Percentiles rank a stretch among this genome's conserved stretches.
Evolutionary conservation across 2,113 vertebrate species (phyloP).

Genomic region (Fulica atra): DNA sequence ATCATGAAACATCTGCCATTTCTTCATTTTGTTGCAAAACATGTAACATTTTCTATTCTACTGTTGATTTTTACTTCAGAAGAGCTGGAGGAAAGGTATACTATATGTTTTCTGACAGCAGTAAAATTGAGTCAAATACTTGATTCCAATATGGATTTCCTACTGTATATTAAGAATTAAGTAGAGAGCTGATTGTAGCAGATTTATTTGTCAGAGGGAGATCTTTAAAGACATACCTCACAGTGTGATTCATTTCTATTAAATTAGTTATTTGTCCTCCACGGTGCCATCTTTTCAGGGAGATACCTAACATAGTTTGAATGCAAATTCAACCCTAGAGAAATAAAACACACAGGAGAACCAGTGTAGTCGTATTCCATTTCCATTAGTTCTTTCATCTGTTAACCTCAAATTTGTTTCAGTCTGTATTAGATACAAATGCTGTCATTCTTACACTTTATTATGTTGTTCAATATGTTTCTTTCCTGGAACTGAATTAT

Average conservation of each 20-base stretch:
- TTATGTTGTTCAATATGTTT: neutral
- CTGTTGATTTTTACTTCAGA: constrained; percentile 1
- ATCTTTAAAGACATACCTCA: constrained; percentile 28
- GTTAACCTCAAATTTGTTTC: constrained; percentile 25
- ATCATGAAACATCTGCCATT: neutral
- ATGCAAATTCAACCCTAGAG: neutral
- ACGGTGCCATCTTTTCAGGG: neutral
- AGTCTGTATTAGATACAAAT: neutral
- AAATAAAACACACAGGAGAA: neutral
- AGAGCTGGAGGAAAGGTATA: neutral
- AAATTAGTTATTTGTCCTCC: constrained; percentile 38
- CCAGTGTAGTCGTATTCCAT: neutral
- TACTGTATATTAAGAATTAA: constrained; percentile 21
- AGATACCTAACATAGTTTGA: neutral
- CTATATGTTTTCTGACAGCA: neutral
- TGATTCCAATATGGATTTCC: neutral
- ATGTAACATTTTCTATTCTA: neutral
- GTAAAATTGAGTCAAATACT: constrained; percentile 11
- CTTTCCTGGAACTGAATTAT: neutral
- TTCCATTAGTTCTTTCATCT: constrained; percentile 6
- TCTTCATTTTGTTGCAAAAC: neutral
- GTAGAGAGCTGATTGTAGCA: neutral
- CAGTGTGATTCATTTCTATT: constrained; percentile 16
- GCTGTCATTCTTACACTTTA: neutral
- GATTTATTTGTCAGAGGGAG: neutral